Base-by-base conservation (phyloP, 2,888 invertebrate species). In the Aricia artaxerxes region DNA sequence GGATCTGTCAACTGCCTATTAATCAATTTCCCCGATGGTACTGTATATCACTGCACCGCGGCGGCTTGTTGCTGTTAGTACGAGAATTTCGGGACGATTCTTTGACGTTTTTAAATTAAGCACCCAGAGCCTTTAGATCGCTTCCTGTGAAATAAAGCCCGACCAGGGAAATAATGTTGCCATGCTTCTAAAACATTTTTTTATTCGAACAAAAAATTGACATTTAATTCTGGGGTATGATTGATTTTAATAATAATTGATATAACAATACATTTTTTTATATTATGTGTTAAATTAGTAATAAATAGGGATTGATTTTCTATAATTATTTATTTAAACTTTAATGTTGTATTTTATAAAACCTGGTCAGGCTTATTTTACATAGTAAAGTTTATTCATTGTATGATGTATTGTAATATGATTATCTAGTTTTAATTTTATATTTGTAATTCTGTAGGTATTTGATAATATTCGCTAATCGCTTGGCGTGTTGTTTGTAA, bases 21-120 rank as follows among this genome's bases (percentile, higher is more conserved):
- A 49, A 49, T 49, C 49, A 49, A 49, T 49, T 49, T 49, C 9
- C 49, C 11, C 49, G 49, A 49, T 49, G 49, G 49, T 49, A 11
- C 49, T 49, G 49, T 49, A 49, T 11, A 49, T 49, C 49, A 49
- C 49, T 49, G 49, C 49, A 49, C 49, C 49, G 9, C 9, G 49
- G 11, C 9, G 49, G 49, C 49, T 11, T 49, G 9, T 49, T 49
- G 49, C 49, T 49, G 49, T 49, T 89, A 86, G 86, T 79, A 81
- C 86, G 88, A 87, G 84, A 86, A 87, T 86, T 85, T 84, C 84
- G 83, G 84, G 87, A 89, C 88, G 88, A 90, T 90, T 91, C 92
- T 91, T 91, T 92, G 90, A 88, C 87, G 88, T 90, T 87, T 82
- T 87, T 85, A 86, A 91, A 92, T 93, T 94, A 93, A 94, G 93